Conservation (phyloP, 2,797 vertebrate genomes). For the Carduelis carduelis region DNA sequence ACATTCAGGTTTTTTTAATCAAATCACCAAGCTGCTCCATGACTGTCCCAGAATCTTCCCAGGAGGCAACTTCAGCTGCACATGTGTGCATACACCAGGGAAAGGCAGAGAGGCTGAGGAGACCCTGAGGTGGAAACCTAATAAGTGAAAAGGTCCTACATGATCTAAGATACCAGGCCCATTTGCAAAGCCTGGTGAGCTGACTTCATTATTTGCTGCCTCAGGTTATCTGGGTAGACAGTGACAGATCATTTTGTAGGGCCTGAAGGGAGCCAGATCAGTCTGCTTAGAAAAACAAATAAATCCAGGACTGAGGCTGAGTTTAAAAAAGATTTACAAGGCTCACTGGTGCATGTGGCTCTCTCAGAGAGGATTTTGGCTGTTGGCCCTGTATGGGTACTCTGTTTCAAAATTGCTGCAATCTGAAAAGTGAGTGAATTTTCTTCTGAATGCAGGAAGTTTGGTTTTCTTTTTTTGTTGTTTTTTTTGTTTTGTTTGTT, state of each 20-base stretch:
- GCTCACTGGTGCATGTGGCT: background rate
- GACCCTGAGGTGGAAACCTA: conserved; percentile 28
- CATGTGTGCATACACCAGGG: fast-evolving
- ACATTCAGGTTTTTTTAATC: background rate
- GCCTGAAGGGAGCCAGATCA: conserved; percentile 49
- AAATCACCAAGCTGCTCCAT: background rate
- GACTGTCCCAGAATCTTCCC: background rate
- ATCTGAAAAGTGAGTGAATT: background rate
- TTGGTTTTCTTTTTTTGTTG: background rate
- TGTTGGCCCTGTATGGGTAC: background rate
- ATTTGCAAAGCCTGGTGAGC: conserved; percentile 52
- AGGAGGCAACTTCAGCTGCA: background rate
- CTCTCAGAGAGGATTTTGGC: conserved; percentile 32
- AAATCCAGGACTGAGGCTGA: conserved; percentile 58
- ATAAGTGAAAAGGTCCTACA: conserved; percentile 56
- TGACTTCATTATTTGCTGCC: conserved; percentile 62
- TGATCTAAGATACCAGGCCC: conserved; percentile 1
- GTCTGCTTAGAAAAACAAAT: conserved; percentile 72
- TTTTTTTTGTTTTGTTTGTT: background rate
- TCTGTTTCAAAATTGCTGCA: background rate
- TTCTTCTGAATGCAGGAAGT: conserved; percentile 13
- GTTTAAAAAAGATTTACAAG: conserved; percentile 67
- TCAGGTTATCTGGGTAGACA: conserved; percentile 63
- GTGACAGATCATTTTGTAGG: conserved; percentile 68
- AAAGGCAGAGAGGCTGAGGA: background rate